These are phyloP conservation scores for Carposina sasakii DNA, from an alignment of 1,140 invertebrate species.

Conservation along the genomic window DNA sequence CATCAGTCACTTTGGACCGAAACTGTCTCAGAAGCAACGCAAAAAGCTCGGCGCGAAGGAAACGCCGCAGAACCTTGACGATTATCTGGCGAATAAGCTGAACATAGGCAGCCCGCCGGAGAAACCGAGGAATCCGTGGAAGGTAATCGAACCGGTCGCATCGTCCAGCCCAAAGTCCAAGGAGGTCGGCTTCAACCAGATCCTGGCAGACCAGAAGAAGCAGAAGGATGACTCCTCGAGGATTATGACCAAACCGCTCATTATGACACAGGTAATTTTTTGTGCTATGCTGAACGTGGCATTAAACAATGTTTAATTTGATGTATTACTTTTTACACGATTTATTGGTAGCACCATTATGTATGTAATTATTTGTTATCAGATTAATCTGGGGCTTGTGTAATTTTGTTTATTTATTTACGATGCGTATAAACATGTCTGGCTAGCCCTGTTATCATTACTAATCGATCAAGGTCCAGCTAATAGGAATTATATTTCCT, in stretches of 20 bases:
- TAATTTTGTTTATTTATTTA: too few species aligned
- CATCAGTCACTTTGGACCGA: slow-evolving; percentile 64
- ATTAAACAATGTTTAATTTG: too few species aligned
- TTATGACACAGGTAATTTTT: slow-evolving; percentile 76
- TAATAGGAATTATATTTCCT: too few species aligned
- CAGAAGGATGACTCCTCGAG: slow-evolving; percentile 75
- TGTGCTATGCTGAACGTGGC: too few species aligned
- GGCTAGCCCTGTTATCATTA: too few species aligned
- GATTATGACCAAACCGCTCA: slow-evolving; percentile 76
- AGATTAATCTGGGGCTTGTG: too few species aligned
- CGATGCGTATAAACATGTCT: too few species aligned
- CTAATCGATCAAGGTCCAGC: too few species aligned
- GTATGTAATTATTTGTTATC: too few species aligned
- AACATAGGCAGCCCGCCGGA: slow-evolving; percentile 43
- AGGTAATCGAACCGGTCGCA: slow-evolving; percentile 39
- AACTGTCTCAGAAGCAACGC: slow-evolving; percentile 77
- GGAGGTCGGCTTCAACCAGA: slow-evolving; percentile 69
- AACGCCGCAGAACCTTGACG: slow-evolving; percentile 39
- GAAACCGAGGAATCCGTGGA: slow-evolving; percentile 62
- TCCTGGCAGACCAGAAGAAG: slow-evolving; percentile 75
- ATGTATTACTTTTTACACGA: too few species aligned
- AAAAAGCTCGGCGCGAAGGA: slow-evolving; percentile 69
- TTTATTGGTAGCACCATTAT: too few species aligned
- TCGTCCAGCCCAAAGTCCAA: slow-evolving; percentile 43
- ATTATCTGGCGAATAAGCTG: slow-evolving; percentile 48